Evolutionary conservation across 2,888 invertebrate genomes (phyloP), one percentile per base, ranked within the genome.

Genomic region (Euclidia mi): DNA sequence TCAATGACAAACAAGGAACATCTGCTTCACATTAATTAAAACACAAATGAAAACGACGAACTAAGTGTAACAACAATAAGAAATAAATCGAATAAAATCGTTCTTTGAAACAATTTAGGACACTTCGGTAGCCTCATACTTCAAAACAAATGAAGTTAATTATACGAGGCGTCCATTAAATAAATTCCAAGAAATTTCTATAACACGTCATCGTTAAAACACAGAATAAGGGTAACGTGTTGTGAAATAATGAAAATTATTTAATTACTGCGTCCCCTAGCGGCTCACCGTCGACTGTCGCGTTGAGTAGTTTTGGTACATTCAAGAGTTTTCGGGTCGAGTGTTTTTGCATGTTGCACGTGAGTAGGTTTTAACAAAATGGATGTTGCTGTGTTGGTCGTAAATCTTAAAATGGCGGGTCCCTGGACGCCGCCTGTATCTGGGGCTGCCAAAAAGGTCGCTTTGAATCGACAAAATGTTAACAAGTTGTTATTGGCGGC

Each of bases 281-380:
- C 61, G 75, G 59, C 65, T 58, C 65, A 59, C 69, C 60, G 75
- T 75, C 73, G 69, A 64, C 66, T 74, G 73, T 76, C 72, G 65
- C 71, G 73, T 66, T 63, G 79, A 82, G 84, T 87, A 87, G 87
- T 88, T 86, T 76, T 68, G 66, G 76, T 76, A 79, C 78, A 81
- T 81, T 82, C 65, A 70, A 74, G 83, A 80, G 83, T 89, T 88
- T 89, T 84, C 79, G 79, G 80, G 79, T 67, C 82, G 88, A 90
- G 90, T 90, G 89, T 87, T 88, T 89, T 89, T 87, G 83, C 88
- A 83, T 89, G 89, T 89, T 82, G 80, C 84, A 81, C 79, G 82
- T 78, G 83, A 87, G 84, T 80, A 84, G 81, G 81, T 87, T 86
- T 82, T 82, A 84, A 83, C 84, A 82, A 84, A 89, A 88, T 88